Evolutionary conservation across 2,113 vertebrate genomes (phyloP).

Genomic region (Apodemus speciosus): DNA sequence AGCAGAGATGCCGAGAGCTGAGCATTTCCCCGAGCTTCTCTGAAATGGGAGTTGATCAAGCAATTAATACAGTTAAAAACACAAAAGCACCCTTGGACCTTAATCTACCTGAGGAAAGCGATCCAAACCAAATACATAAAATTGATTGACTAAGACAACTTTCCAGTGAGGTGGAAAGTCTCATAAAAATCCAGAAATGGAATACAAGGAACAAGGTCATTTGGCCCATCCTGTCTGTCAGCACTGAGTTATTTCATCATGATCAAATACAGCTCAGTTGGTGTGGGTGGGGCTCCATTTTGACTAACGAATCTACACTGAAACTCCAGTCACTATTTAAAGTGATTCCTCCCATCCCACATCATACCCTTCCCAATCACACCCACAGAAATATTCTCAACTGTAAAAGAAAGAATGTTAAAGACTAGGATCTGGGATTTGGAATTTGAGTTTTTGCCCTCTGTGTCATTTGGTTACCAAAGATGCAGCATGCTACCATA

Average conservation of each 20-base stretch:
- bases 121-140: constrained; percentile 76
- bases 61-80: constrained; percentile 81
- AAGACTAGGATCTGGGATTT: background rate
- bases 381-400: background rate
- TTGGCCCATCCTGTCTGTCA: constrained; percentile 25
- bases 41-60: constrained; percentile 76
- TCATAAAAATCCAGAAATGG: constrained; percentile 67
- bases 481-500: background rate
- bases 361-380: background rate
- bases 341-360: background rate
- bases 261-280: constrained; percentile 58
- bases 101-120: constrained; percentile 76
- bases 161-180: constrained; percentile 64
- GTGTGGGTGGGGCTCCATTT: constrained; percentile 10
- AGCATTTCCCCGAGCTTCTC: constrained; percentile 59
- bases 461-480: background rate
- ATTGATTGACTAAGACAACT: constrained; percentile 70
- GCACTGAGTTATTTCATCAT: constrained; percentile 39
- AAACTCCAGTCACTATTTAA: constrained; percentile 16
- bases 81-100: constrained; percentile 72
- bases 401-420: background rate
- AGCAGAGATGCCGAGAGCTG: background rate
- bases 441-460: background rate
- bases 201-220: constrained; percentile 62
- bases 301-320: constrained; percentile 18